Evolutionary conservation across 2,888 invertebrate species (phyloP), one percentile per base, ranked within the genome.

Genomic region (Drosophila pseudotakahashii): DNA sequence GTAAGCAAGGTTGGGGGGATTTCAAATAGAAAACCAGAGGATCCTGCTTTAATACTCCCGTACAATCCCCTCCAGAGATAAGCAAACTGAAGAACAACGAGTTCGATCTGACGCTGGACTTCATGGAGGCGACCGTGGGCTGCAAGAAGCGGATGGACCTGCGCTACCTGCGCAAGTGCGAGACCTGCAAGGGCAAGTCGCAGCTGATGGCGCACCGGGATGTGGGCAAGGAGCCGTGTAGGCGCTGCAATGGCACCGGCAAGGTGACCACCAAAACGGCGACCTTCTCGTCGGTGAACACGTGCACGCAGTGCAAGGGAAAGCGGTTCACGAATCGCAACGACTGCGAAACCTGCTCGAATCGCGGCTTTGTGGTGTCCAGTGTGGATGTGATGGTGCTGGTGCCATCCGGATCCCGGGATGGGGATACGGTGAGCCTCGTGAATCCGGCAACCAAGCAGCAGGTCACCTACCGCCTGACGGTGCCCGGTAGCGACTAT

Each of bases 221-320:
- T 7, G 76, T 83, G 34, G 78, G 89, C 11, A 81, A 73, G 30
- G 90, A 90, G 70, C 78, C 82, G 3, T 91, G 91, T 41, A 80
- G 89, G 1, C 90, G 89, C n/a, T 91, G 91, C 63, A 89, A 89
- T 32, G 91, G 91, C 10, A 90, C 85, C 0, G 91, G 91, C 0
- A 85, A 88, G 42, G 67, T 89, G 4, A 79, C 81, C 2, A 80
- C 81, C 16, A 89, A 81, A 36, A 88, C 88, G 2, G 34, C 78
- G 2, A 85, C 84, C 2, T 88, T 74, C 23, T 79, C 78, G 0
- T 64, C 79, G 6, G 64, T 84, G 1, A 75, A 73, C 3, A 69
- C 71, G 2, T 92, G 92, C 44, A 75, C 84, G 6, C 77, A 73
- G 14, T 92, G 92, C 66, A 79, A 90, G 36, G 92, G 92, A 3